A percentile compares a stretch with the other conserved stretches of the same genome.
Conservation (phyloP, 2,888 invertebrate species). For the Pyrrhosoma nymphula region DNA sequence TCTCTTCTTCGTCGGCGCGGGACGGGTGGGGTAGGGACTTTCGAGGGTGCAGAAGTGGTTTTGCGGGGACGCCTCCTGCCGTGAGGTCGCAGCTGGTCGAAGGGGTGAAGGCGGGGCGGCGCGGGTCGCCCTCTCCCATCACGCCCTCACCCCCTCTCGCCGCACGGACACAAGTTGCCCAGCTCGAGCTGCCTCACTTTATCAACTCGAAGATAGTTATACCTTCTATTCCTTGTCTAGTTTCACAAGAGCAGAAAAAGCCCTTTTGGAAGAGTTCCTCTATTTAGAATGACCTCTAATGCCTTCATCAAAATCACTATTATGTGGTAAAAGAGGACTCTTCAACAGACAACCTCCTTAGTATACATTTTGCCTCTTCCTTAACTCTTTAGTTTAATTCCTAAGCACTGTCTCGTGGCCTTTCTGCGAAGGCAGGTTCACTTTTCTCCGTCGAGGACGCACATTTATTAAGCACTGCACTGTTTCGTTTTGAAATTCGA, state of each 20-base stretch:
- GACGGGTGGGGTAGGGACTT: conserved; percentile 50
- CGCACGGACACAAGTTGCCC: conserved; percentile 5
- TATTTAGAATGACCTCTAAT: background rate
- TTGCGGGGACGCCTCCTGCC: conserved; percentile 76
- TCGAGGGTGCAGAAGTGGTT: conserved; percentile 73
- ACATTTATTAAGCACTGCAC: background rate
- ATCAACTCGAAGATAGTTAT: background rate
- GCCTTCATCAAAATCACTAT: background rate
- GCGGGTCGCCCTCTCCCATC: conserved; percentile 70
- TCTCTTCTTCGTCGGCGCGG: conserved; percentile 51
- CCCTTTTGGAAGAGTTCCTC: background rate
- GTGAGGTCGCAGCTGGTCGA: conserved; percentile 78
- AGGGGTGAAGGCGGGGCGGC: conserved; percentile 77
- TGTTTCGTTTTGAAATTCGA: background rate
- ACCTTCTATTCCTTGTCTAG: background rate
- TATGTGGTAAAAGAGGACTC: background rate
- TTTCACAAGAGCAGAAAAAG: background rate
- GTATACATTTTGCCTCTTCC: background rate
- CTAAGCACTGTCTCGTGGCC: background rate
- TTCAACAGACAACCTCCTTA: background rate
- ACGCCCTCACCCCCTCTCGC: conserved; percentile 67
- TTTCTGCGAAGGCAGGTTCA: background rate
- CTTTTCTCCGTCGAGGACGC: background rate
- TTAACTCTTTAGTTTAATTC: background rate
- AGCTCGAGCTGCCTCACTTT: background rate